Evolutionary conservation across 2,797 vertebrate species (phyloP).

Genomic region (Parambassis ranga): DNA sequence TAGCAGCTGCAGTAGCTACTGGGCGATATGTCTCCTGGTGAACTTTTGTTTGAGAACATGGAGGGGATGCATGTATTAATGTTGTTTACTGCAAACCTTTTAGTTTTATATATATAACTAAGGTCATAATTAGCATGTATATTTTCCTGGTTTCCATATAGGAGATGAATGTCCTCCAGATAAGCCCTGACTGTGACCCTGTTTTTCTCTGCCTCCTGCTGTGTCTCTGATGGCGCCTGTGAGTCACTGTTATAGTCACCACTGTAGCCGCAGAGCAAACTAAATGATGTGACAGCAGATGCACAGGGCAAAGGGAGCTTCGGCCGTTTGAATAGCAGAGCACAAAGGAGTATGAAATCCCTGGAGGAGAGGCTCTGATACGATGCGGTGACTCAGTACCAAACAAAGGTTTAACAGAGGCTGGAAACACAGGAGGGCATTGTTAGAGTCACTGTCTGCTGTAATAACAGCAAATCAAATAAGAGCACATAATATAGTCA

Average conservation of each 20-base stretch:
- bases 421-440: background rate
- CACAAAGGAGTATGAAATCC: conserved; percentile 6
- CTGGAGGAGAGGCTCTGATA: conserved; percentile 15
- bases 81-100: no score
- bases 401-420: background rate
- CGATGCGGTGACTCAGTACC: background rate
- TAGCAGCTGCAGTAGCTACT: no score
- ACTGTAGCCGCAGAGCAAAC: conserved; percentile 2
- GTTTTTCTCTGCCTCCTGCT: background rate
- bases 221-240: background rate
- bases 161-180: background rate
- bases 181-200: background rate
- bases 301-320: background rate
- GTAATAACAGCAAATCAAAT: background rate
- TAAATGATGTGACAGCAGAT: conserved; percentile 26
- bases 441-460: background rate
- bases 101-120: no score
- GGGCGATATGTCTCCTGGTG: no score
- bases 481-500: background rate
- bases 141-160: background rate
- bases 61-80: no score
- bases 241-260: conserved; percentile 21
- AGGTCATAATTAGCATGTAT: background rate
- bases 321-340: background rate
- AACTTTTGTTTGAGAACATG: no score